Conservation (phyloP, 2,113 vertebrate species). For the Mobula birostris region DNA sequence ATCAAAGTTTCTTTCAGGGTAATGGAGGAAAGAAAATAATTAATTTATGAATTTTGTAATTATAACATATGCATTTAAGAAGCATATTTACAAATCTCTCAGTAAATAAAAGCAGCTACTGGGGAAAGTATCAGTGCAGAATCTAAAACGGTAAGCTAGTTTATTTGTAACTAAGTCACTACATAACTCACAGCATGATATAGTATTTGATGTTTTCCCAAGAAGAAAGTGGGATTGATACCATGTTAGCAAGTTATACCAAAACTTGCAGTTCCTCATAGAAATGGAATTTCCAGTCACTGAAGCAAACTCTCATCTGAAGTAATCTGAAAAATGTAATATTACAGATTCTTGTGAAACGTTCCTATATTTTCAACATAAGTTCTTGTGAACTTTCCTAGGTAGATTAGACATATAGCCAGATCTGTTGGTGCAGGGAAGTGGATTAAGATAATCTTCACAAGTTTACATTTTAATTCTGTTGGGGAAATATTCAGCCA, state of each 20-base stretch:
- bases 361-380: not conserved
- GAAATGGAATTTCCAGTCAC: not conserved
- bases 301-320: not conserved
- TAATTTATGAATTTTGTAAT: slow-evolving; percentile 48
- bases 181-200: not conserved
- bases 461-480: not conserved
- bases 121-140: not conserved
- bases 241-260: not conserved
- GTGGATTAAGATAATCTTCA: not conserved
- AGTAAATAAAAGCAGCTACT: slow-evolving; percentile 34
- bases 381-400: not conserved
- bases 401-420: not conserved
- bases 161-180: not conserved
- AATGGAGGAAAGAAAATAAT: slow-evolving; percentile 51
- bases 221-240: not conserved
- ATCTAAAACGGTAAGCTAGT: not conserved
- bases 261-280: not conserved
- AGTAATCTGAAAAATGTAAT: not conserved
- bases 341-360: not conserved
- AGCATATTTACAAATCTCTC: slow-evolving; percentile 42
- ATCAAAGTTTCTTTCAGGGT: slow-evolving; percentile 47
- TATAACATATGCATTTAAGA: slow-evolving; percentile 51
- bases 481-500: slow-evolving; percentile 2
- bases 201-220: not conserved
- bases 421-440: not conserved